Base-by-base conservation (phyloP, 2,888 invertebrate species). In the Phytoseiulus persimilis region DNA sequence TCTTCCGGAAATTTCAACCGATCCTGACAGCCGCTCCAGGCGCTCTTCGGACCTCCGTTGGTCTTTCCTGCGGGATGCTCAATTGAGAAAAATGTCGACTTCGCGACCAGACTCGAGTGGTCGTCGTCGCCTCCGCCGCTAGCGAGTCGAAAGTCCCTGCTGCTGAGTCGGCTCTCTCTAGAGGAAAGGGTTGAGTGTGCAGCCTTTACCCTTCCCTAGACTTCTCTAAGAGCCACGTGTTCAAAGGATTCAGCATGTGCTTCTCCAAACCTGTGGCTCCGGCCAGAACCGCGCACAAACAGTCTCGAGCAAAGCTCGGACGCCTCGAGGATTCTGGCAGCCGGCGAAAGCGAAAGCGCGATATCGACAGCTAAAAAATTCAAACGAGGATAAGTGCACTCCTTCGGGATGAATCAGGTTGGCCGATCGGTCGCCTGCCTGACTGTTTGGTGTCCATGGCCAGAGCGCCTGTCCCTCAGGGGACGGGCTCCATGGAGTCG, bases 231-330 rank as follows among this genome's bases (percentile, higher is more conserved):
- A 28, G 65, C 65, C 65, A 65, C 65, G 65, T 65, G 65, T 18
- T 65, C 65, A 65, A 65, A 65, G 65, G 65, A 65, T 65, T 65
- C 65, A 65, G 65, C 65, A 65, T 65, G 65, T 65, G 65, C 65
- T 65, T 65, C 65, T 65, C 65, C 18, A 18, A 65, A 65, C 65
- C 65, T 65, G 65, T 65, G 65, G 65, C 65, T 65, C 65, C 18
- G 11, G 46, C 9, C 14, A 6, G 46, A 14, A 65, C 1, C 65
- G 65, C 65, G 65, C 65, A 23, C 65, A 23, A 65, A 23, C 1
- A 65, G 28, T 65, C 18, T 28, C 9, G 46, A 11, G 6, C 46
- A 46, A 14, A 46, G 46, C 46, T 14, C 65, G 23, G 18, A 65
- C 65, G 2, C 18, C 18, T 65, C 9, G 46, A 46, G 9, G 46